Evolutionary conservation across 2,113 vertebrate genomes (phyloP).

Genomic region (Cygnus buccinator): DNA sequence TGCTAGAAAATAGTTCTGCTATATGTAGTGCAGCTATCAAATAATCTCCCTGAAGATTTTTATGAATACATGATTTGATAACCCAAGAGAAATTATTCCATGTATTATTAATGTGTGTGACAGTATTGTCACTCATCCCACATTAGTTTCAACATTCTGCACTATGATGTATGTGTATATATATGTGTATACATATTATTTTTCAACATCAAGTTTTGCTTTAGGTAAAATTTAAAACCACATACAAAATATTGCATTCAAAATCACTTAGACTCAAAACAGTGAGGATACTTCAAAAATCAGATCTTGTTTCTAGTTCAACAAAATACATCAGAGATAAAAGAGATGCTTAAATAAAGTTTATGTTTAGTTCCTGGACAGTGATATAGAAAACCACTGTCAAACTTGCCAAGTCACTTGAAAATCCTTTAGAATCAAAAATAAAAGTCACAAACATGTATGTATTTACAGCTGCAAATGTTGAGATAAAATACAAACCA

Average conservation of each 20-base stretch:
- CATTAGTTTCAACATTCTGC: not conserved
- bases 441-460: not conserved
- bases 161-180: not conserved
- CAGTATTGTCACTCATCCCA: not conserved
- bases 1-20: not conserved
- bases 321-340: not conserved
- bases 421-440: not conserved
- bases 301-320: not conserved
- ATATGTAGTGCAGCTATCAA: not conserved
- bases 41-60: not conserved
- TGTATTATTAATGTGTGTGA: not conserved
- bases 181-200: not conserved
- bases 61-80: not conserved
- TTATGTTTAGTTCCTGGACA: not conserved
- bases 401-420: not conserved
- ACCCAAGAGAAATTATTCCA: not conserved
- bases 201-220: not conserved
- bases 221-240: not conserved
- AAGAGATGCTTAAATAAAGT: not conserved
- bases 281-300: not conserved
- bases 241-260: not conserved
- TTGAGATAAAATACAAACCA: not conserved
- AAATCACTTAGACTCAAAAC: not conserved
- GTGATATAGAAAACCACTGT: not conserved
- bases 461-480: not conserved